Percentiles rank a stretch among this genome's conserved stretches.
phyloP scores from a whole-genome alignment of 2,113 vertebrate genomes.

The Oreotrochilus melanogaster region DNA sequence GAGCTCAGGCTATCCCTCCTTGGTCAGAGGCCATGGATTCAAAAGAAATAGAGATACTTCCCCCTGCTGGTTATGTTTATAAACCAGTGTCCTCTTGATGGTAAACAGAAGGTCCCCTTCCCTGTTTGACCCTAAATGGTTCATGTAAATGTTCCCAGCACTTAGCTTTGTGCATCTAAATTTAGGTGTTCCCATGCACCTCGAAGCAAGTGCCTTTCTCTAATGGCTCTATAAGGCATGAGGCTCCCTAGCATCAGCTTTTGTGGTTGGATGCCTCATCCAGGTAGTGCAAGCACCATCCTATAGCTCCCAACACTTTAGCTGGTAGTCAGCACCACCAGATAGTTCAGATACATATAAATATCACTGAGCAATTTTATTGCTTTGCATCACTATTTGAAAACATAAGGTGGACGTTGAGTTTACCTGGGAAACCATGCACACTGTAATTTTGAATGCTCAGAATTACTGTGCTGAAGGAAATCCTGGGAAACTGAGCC shows the following conservation, averaged over 20 bases:
- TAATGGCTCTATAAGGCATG: neutral
- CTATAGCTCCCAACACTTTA: neutral
- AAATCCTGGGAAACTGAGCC: neutral
- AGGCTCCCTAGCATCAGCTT: neutral
- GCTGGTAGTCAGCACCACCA: neutral
- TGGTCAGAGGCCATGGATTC: rapidly evolving
- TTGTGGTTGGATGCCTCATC: neutral
- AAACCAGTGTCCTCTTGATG: neutral
- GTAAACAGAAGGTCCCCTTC: neutral
- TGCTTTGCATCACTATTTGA: neutral
- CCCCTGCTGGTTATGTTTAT: conserved; percentile 46
- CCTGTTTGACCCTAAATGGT: neutral
- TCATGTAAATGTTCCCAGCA: neutral
- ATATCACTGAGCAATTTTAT: neutral
- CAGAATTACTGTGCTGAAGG: neutral
- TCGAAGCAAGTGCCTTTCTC: neutral
- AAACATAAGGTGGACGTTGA: rapidly evolving
- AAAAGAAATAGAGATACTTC: conserved; percentile 4
- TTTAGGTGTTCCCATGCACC: neutral
- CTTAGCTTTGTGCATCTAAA: neutral
- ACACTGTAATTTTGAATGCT: neutral
- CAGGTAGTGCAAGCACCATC: neutral
- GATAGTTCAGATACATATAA: neutral
- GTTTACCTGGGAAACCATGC: neutral
- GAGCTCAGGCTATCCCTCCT: neutral